Percentiles rank a stretch among this genome's conserved stretches.
Evolutionary conservation across 2,888 invertebrate species (phyloP).

Genomic region (Ichneumon xanthorius): DNA sequence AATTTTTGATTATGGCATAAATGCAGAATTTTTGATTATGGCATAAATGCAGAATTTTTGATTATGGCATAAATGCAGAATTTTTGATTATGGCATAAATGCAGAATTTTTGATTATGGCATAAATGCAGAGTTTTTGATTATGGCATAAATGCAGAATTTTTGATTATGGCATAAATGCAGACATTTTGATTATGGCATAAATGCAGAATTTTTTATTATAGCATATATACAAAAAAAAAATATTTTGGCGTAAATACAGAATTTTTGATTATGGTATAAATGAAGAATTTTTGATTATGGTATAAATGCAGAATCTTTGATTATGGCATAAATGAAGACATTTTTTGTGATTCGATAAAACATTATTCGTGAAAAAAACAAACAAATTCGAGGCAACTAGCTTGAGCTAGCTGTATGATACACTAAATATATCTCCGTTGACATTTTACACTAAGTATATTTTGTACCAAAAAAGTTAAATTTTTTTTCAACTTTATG

Average conservation of each 20-base stretch:
- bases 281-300: not conserved
- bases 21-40: conserved; percentile 22
- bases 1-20: conserved; percentile 27
- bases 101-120: conserved; percentile 22
- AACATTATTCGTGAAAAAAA: not conserved
- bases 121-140: not conserved
- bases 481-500: too few relatives aligned
- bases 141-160: conserved; percentile 21
- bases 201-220: not conserved
- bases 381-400: too few relatives aligned
- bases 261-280: conserved; percentile 18
- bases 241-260: too few relatives aligned
- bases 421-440: too few relatives aligned
- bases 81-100: conserved; percentile 1
- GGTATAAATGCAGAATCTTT: not conserved
- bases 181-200: not conserved
- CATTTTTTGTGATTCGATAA: conserved; percentile 17
- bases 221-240: too few relatives aligned
- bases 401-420: too few relatives aligned
- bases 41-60: not conserved
- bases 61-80: not conserved
- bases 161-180: not conserved
- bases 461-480: too few relatives aligned
- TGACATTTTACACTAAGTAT: too few relatives aligned
- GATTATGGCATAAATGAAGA: not conserved